Base-by-base conservation (phyloP, 2,888 invertebrate genomes). In the Apoda limacodes region DNA sequence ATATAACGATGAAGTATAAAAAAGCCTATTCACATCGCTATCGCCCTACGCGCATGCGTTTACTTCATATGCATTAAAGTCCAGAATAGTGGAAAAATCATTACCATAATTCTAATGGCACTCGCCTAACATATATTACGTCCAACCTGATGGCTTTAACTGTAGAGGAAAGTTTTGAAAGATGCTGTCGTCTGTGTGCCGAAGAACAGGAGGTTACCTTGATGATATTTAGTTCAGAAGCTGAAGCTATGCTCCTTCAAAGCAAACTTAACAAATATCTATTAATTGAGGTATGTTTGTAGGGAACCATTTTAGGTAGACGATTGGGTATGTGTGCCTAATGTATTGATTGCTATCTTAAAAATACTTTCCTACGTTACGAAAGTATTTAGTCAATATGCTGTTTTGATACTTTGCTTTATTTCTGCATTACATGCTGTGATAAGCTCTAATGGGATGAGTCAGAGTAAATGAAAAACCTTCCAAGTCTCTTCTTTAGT, bases 251-350 rank as follows among this genome's bases (percentile, higher is more conserved):
- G 68, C 82, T 84, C 51, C 74, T 88, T 36, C 83, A 85, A 55
- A 83, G 84, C 40, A 88, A 87, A 71, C 84, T 89, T 46, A 83
- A 82, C 53, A 85, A 85, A 71, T 88, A 88, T 74, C 75, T 88
- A 45, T 82, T 85, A 50, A 83, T 89, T 51, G 82, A 85, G 82
- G 88, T 88, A 55, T 48, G 45, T 41, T 13, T 24, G n/a, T n/a
- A n/a, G n/a, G n/a, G n/a, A n/a, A n/a, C n/a, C n/a, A n/a, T n/a
- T n/a, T n/a, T n/a, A n/a, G n/a, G n/a, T n/a, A n/a, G n/a, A n/a
- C n/a, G n/a, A n/a, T n/a, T n/a, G n/a, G n/a, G n/a, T n/a, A n/a
- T n/a, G n/a, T n/a, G n/a, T n/a, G n/a, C n/a, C n/a, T n/a, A n/a
- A n/a, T n/a, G n/a, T n/a, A n/a, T n/a, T n/a, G n/a, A n/a, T n/a